Conservation (phyloP, 1,140 invertebrate genomes). For the Drosophila santomea region DNA sequence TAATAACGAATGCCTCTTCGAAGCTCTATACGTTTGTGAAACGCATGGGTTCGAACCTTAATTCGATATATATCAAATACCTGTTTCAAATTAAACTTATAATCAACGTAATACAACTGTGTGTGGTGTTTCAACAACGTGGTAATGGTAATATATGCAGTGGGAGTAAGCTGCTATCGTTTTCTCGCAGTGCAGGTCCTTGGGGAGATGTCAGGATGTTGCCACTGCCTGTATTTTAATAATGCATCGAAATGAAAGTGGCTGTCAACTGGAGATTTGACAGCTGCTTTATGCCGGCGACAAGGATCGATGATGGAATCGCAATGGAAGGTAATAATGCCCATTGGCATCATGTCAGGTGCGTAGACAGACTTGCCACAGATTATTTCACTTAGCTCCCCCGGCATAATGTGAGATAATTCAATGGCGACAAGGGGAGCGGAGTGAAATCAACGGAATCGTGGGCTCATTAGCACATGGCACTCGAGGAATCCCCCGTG, state of each 20-base stretch:
- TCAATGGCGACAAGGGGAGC: constrained; percentile 9
- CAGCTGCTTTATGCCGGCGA: constrained; percentile 52
- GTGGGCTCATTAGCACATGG: constrained; percentile 69
- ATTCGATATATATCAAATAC: no score
- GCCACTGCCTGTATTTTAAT: constrained; percentile 76
- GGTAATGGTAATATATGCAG: no score
- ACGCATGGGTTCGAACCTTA: background rate
- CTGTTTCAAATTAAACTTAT: no score
- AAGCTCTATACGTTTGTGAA: background rate
- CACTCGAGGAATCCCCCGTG: constrained; percentile 25
- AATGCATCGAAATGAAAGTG: constrained; percentile 82
- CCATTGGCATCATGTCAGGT: constrained; percentile 40
- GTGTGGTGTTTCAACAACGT: no score
- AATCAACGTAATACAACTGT: no score
- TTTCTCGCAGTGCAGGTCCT: constrained; percentile 29
- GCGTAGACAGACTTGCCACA: constrained; percentile 59
- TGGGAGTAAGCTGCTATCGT: no score
- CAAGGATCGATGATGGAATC: constrained; percentile 76
- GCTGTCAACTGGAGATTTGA: constrained; percentile 74
- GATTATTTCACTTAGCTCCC: constrained; percentile 57
- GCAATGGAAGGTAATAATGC: constrained; percentile 13
- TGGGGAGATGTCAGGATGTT: constrained; percentile 73
- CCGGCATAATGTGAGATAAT: constrained; percentile 51
- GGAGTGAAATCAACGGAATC: constrained; percentile 9
- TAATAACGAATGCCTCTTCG: background rate